Conservation (phyloP, 1,140 invertebrate species). For the Acromyrmex charruanus region DNA sequence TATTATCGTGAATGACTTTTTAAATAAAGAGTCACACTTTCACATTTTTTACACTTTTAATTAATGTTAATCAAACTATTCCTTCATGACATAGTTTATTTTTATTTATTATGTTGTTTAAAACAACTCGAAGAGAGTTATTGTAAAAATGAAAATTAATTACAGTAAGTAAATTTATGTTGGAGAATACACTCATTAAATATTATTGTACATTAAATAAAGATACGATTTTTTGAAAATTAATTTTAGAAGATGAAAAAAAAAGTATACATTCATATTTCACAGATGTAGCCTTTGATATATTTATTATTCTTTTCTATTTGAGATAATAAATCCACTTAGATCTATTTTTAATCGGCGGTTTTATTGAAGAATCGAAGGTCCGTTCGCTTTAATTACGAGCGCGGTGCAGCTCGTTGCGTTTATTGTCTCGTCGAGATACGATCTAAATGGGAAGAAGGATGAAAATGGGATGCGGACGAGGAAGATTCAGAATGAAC, state of each 20-base stretch:
- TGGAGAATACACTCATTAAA: not conserved
- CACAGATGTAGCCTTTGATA: not conserved
- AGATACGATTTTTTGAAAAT: not conserved
- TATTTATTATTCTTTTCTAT: not conserved
- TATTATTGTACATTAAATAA: not conserved
- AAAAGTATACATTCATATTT: not conserved
- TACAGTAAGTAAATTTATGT: not conserved
- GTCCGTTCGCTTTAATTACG: conserved; percentile 50
- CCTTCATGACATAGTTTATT: not conserved
- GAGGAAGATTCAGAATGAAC: conserved; percentile 60
- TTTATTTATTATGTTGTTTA: conserved; percentile 11
- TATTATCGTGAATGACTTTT: not conserved
- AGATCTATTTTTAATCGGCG: conserved; percentile 13
- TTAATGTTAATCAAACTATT: conserved; percentile 33
- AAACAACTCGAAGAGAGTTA: not conserved
- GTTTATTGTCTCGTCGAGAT: conserved; percentile 57
- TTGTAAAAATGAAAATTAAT: conserved; percentile 8
- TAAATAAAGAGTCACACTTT: not conserved
- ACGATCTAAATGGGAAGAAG: conserved; percentile 34
- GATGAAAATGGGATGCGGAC: conserved; percentile 23
- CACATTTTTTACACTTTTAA: not conserved
- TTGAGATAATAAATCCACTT: not conserved
- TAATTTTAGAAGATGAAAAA: not conserved
- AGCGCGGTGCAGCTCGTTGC: conserved; percentile 47
- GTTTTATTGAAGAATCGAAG: conserved; percentile 54